Percentiles rank a stretch among this genome's conserved stretches.
phyloP scores from a whole-genome alignment of 2,113 vertebrate species.

The Takifugu flavidus region DNA sequence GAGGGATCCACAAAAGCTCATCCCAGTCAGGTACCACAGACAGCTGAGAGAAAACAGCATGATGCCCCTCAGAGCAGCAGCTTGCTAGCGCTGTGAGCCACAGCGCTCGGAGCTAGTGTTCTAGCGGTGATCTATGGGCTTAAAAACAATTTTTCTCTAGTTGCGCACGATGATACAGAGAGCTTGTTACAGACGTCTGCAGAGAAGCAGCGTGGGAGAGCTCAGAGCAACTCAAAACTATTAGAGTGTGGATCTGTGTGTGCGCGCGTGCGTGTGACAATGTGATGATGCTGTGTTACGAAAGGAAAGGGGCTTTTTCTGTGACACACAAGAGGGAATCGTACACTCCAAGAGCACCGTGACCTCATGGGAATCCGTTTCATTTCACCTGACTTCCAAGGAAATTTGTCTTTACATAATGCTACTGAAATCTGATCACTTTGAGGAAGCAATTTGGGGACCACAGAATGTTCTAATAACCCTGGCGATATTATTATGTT shows the following conservation, averaged over 20 bases:
- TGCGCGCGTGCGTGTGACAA: constrained; percentile 3
- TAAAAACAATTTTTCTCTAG: constrained; percentile 49
- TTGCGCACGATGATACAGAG: constrained; percentile 18
- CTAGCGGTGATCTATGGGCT: constrained; percentile 30
- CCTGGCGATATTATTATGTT: constrained; percentile 76
- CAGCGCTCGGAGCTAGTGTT: constrained; percentile 38
- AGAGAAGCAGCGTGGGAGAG: constrained; percentile 35
- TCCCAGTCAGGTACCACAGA: constrained; percentile 70
- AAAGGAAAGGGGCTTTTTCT: constrained; percentile 44
- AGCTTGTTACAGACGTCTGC: constrained; percentile 9
- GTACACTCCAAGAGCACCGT: constrained; percentile 58
- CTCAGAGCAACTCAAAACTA: constrained; percentile 21
- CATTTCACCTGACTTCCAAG: constrained; percentile 71
- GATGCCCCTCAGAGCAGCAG: constrained; percentile 42
- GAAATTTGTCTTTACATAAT: constrained; percentile 72
- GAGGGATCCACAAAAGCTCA: constrained; percentile 75
- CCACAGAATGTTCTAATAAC: constrained; percentile 74
- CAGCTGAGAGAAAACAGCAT: constrained; percentile 48
- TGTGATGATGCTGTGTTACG: constrained; percentile 26
- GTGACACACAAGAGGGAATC: constrained; percentile 51
- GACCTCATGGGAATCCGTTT: constrained; percentile 58
- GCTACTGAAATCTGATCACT: constrained; percentile 71
- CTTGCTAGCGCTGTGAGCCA: constrained; percentile 32
- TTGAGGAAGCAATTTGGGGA: constrained; percentile 75
- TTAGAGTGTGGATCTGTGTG: neutral